A percentile compares a stretch with the other conserved stretches of the same genome.
phyloP scores from a whole-genome alignment of 2,888 invertebrate species.

The Nudaria mundana region DNA sequence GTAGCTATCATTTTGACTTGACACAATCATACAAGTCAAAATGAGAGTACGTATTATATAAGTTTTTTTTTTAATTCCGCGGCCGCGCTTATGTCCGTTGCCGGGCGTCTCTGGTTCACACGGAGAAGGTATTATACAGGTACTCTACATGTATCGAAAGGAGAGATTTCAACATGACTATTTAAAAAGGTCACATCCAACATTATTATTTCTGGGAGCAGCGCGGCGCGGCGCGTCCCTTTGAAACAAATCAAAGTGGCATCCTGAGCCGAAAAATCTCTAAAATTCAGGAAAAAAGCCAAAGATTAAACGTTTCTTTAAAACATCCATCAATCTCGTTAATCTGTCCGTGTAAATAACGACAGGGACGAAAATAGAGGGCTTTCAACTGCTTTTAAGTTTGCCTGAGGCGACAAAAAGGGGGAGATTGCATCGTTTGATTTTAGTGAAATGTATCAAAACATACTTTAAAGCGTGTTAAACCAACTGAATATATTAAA shows the following conservation, averaged over 20 bases:
- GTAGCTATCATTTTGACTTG: too few relatives aligned
- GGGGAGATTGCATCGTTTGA: slow-evolving; percentile 22
- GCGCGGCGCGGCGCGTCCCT: too few relatives aligned
- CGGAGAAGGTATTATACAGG: neutral
- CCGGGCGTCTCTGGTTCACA: too few relatives aligned
- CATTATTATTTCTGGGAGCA: slow-evolving; percentile 19
- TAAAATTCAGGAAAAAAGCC: slow-evolving; percentile 36
- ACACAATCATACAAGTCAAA: too few relatives aligned
- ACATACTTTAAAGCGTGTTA: neutral
- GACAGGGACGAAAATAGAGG: slow-evolving; percentile 38
- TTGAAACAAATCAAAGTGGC: slow-evolving; percentile 32
- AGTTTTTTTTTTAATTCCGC: too few relatives aligned
- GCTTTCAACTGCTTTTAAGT: slow-evolving; percentile 14
- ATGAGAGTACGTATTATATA: too few relatives aligned
- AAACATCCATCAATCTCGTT: slow-evolving; percentile 52
- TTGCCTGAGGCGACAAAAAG: slow-evolving; percentile 12
- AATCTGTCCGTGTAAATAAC: slow-evolving; percentile 43
- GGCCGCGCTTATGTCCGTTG: too few relatives aligned
- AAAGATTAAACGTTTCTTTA: slow-evolving; percentile 47
- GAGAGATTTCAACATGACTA: neutral
- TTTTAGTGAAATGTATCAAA: neutral
- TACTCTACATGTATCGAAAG: neutral
- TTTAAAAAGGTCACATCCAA: slow-evolving; percentile 6
- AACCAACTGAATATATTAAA: too few relatives aligned
- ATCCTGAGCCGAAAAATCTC: slow-evolving; percentile 20